A percentile compares a stretch with the other conserved stretches of the same genome.
Evolutionary conservation across 2,113 vertebrate genomes (phyloP).

Genomic region (Antigone vipio): DNA sequence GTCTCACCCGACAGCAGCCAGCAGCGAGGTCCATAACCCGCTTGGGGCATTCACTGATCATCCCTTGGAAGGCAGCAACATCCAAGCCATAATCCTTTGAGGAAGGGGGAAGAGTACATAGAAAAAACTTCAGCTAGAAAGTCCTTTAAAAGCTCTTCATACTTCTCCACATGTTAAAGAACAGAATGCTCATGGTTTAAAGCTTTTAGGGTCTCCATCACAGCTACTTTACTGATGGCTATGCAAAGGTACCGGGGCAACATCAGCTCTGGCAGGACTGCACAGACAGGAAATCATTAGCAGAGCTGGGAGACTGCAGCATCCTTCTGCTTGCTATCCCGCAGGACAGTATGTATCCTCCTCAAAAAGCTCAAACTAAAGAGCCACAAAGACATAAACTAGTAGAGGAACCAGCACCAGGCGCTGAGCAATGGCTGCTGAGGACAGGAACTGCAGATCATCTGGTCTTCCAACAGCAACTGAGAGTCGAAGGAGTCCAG

Average conservation of each 20-base stretch:
- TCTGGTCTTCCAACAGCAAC: not conserved
- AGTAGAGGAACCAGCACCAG: not conserved
- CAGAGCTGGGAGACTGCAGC: not conserved
- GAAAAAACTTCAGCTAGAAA: not conserved
- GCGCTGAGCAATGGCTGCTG: not conserved
- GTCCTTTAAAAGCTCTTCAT: not conserved
- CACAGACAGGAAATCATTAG: not conserved
- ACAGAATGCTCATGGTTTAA: not conserved
- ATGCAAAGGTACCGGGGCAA: not conserved
- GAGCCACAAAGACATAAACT: not conserved
- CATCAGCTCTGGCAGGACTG: not conserved
- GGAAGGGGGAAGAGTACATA: not conserved
- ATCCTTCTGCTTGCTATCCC: not conserved
- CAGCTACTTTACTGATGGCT: not conserved
- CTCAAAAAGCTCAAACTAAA: not conserved
- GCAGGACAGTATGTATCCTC: not conserved
- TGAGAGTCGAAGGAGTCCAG: not conserved
- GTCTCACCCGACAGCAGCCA: slow-evolving; percentile 81
- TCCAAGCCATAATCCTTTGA: slow-evolving; percentile 85
- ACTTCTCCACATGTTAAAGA: not conserved
- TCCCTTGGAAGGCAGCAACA: slow-evolving; percentile 74
- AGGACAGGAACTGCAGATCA: not conserved
- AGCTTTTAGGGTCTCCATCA: not conserved
- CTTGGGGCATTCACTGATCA: slow-evolving; percentile 79
- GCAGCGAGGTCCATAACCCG: slow-evolving; percentile 77